Base-by-base conservation (phyloP, 1,140 invertebrate genomes). In the Cydia pomonella region DNA sequence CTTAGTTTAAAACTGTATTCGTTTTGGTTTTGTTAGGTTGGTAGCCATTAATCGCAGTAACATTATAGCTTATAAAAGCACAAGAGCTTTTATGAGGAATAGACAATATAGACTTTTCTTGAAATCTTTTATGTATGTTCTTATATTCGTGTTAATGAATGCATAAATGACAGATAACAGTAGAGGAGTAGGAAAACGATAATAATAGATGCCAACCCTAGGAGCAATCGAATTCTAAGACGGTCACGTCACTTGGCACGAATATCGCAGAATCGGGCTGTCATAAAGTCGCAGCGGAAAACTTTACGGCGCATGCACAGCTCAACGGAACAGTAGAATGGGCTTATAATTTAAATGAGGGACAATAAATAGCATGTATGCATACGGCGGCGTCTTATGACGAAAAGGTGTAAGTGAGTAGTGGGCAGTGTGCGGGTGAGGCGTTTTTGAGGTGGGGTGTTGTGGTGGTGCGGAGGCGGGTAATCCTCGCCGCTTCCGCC, bases 261-360 rank as follows among this genome's bases (percentile, higher is more conserved):
- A 59, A 53, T 53, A 53, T 53, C 50, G 50, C 50, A 53, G 50
- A 53, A 21, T 59, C 53, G 18, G 21, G 18, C 10, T 59, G 53
- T 59, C 53, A 59, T 59, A 59, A 59, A 59, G 3, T 23, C 53
- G 53, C 53, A 59, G 53, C 47, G 47, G 47, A 50, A 50, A 59
- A 23, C 53, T 59, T 59, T 23, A 59, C 21, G 53, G 21, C 53
- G 53, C 21, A 18, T n/a, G 12, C 47, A 44, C 47, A 23, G 53
- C 53, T 59, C 53, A 23, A 21, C 53, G 53, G 53, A 59, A 59
- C 53, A 59, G 53, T 23, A n/a, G 53, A 59, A 59, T 59, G 53
- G 53, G 18, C 53, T 59, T 59, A 59, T 59, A 59, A 59, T 59
- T 59, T 59, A 59, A 59, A 59, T 59, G 53, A 59, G 53, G 53